A percentile compares a stretch with the other conserved stretches of the same genome.
phyloP scores from a whole-genome alignment of 2,113 vertebrate species.

The Pachyramphus minor region DNA sequence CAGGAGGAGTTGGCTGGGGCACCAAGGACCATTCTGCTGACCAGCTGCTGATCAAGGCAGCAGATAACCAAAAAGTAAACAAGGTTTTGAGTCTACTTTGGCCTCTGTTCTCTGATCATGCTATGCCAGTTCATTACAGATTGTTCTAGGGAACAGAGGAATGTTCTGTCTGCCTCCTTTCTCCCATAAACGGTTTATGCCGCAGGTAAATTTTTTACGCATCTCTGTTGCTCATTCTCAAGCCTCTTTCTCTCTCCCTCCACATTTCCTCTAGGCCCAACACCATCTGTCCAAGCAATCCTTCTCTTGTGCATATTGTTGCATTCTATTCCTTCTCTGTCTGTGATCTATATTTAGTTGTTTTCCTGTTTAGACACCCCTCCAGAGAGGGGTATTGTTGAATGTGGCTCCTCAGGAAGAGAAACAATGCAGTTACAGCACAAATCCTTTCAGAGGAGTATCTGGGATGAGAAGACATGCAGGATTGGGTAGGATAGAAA shows the following conservation, averaged over 20 bases:
- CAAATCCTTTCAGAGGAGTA: background rate
- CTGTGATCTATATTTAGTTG: constrained; percentile 14
- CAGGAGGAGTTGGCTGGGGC: background rate
- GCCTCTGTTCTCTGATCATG: background rate
- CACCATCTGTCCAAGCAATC: background rate
- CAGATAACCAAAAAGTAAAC: background rate
- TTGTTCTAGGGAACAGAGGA: background rate
- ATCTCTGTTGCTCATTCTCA: background rate
- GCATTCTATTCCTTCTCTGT: background rate
- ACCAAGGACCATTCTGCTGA: background rate
- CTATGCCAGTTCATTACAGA: background rate
- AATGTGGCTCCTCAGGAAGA: constrained; percentile 51
- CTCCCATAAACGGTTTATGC: background rate
- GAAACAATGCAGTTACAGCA: background rate
- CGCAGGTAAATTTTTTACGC: fast-evolving
- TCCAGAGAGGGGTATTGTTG: constrained; percentile 33
- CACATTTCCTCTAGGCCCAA: background rate
- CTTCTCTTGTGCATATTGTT: background rate
- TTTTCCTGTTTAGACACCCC: constrained; percentile 41
- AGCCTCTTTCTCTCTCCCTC: background rate
- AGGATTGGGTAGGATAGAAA: background rate
- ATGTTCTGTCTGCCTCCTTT: background rate
- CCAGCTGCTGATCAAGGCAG: background rate
- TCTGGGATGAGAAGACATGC: background rate
- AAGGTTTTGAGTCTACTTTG: background rate